Percentiles rank a stretch among this genome's conserved stretches.
These are phyloP conservation scores for Cyclura pinguis DNA, from an alignment of 2,797 vertebrate genomes.

Conservation along the genomic window DNA sequence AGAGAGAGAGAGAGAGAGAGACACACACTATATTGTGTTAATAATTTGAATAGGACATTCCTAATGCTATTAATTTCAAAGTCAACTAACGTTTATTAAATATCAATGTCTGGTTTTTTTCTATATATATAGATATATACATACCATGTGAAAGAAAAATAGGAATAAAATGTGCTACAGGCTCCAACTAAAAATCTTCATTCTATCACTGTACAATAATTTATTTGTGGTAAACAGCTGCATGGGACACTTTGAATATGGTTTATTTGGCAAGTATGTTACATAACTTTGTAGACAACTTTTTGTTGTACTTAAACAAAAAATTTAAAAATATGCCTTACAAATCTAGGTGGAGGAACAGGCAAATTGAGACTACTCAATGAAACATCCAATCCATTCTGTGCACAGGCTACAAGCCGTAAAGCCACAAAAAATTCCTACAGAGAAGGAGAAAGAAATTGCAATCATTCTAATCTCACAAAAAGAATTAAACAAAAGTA, in stretches of 20 bases:
- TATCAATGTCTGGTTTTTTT: not conserved
- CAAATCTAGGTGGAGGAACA: conserved; percentile 96
- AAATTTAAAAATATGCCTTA: conserved; percentile 80
- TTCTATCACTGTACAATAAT: not conserved
- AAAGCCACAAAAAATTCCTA: conserved; percentile 98
- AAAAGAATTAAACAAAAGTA: not conserved
- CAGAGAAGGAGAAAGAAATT: conserved; percentile 38
- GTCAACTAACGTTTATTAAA: not conserved
- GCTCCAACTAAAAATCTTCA: not conserved
- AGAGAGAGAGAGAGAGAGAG: too few species aligned
- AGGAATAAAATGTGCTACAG: not conserved
- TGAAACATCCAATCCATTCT: conserved; percentile 97
- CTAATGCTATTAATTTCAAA: not conserved
- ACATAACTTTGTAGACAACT: not conserved
- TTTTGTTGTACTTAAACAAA: conserved; percentile 34
- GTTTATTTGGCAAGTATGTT: not conserved
- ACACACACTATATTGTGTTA: too few species aligned
- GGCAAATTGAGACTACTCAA: conserved; percentile 89
- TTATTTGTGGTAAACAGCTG: not conserved
- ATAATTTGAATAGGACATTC: too few species aligned
- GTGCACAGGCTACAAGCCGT: conserved; percentile 95
- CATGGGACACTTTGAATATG: not conserved
- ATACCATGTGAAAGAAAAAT: not conserved
- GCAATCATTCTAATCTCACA: not conserved
- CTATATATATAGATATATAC: too few species aligned